These are phyloP conservation scores for Buceros bicornis DNA, from an alignment of 2,797 vertebrate species.

Conservation along the genomic window DNA sequence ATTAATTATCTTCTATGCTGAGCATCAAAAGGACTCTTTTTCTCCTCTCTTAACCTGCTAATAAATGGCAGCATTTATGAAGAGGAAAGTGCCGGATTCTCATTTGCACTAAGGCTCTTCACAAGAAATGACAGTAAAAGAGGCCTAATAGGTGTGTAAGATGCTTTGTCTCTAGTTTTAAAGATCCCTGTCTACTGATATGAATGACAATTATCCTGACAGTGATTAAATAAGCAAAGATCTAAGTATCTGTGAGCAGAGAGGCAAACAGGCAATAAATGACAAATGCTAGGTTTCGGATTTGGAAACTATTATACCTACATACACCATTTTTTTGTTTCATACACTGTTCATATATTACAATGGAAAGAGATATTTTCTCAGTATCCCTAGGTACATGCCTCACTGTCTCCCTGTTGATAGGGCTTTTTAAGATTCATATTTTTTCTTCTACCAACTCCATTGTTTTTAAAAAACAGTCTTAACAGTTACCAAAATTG, in stretches of 20 bases:
- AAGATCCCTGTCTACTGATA: background rate
- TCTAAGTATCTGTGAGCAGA: background rate
- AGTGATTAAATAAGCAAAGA: background rate
- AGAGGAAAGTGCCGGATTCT: constrained; percentile 2
- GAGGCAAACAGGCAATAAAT: background rate
- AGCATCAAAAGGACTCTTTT: constrained; percentile 27
- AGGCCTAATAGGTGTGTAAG: background rate
- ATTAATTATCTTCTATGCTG: constrained; percentile 47
- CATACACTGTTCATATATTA: background rate
- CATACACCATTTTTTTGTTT: background rate
- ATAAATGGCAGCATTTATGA: constrained; percentile 18
- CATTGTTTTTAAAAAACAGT: constrained; percentile 1
- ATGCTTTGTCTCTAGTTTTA: background rate
- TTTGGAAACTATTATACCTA: background rate
- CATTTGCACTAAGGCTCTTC: constrained; percentile 21
- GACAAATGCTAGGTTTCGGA: background rate
- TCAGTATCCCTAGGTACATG: background rate
- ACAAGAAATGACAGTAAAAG: background rate
- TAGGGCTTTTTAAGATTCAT: background rate
- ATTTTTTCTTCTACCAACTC: background rate
- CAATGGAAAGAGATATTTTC: background rate
- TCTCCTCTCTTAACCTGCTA: constrained; percentile 36
- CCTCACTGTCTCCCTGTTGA: background rate
- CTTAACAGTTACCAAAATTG: background rate
- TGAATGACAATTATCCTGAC: background rate